Conservation (phyloP, 2,113 vertebrate species). For the Ciconia maguari region DNA sequence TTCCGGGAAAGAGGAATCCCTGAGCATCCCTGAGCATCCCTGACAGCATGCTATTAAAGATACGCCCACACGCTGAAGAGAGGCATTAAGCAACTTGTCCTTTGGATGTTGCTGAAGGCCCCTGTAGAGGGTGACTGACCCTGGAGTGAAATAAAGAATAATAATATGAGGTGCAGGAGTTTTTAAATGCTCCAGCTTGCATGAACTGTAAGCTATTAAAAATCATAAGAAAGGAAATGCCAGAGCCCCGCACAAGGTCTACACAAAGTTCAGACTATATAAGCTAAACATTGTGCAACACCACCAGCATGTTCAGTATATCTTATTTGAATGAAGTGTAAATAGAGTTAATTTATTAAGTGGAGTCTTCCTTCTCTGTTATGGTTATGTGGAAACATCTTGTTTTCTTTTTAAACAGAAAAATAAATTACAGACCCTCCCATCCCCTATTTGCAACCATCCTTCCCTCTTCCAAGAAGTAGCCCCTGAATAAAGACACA, state of each 20-base stretch:
- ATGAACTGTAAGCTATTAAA: neutral
- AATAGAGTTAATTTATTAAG: neutral
- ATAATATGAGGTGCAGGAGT: neutral
- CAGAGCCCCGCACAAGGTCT: neutral
- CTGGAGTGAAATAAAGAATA: neutral
- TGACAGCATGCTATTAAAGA: accelerated
- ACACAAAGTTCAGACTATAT: neutral
- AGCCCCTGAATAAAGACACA: neutral
- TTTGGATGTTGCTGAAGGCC: neutral
- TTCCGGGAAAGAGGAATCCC: neutral
- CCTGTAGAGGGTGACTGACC: neutral
- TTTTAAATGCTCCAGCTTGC: neutral
- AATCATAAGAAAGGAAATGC: neutral
- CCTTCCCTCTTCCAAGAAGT: neutral
- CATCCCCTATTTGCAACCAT: neutral
- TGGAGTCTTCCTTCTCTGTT: neutral
- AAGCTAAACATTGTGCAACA: constrained; percentile 2
- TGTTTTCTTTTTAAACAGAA: neutral
- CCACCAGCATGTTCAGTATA: neutral
- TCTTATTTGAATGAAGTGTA: neutral
- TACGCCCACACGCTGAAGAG: neutral
- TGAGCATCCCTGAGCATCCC: neutral
- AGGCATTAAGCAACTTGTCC: neutral
- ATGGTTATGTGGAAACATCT: neutral
- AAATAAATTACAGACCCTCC: neutral